These are phyloP conservation scores for Scleropages formosus DNA, from an alignment of 2,797 vertebrate genomes.

Conservation along the genomic window DNA sequence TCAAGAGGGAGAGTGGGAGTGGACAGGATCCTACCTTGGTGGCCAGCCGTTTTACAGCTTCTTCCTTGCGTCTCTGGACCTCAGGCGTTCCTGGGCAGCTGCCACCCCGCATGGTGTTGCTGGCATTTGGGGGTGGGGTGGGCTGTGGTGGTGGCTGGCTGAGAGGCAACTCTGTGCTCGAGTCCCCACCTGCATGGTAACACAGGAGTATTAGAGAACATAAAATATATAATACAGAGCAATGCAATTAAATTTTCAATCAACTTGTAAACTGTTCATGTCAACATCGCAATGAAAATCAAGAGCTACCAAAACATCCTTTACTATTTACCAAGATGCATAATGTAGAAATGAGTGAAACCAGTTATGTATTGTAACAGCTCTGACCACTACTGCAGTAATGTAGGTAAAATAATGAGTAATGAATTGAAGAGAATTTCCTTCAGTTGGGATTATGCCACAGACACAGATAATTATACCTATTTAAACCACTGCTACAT, in stretches of 20 bases:
- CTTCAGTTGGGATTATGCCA: too few species aligned
- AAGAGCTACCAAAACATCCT: too few species aligned
- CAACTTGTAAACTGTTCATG: background rate
- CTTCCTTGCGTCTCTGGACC: slow-evolving; percentile 68
- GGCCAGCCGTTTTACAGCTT: slow-evolving; percentile 83
- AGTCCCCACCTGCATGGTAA: slow-evolving; percentile 66
- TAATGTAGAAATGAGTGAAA: too few species aligned
- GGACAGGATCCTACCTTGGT: slow-evolving; percentile 74
- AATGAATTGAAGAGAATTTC: too few species aligned
- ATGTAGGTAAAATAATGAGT: too few species aligned
- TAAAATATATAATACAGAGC: background rate
- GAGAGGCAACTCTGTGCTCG: slow-evolving; percentile 79
- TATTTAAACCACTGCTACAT: too few species aligned
- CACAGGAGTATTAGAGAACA: slow-evolving; percentile 13
- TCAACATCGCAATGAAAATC: background rate
- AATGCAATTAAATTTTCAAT: background rate
- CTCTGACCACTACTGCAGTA: too few species aligned
- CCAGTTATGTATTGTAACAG: too few species aligned
- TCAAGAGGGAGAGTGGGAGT: background rate
- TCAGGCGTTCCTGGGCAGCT: slow-evolving; percentile 72
- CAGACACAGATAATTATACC: too few species aligned
- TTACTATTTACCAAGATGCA: too few species aligned
- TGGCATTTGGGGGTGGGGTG: slow-evolving; percentile 64
- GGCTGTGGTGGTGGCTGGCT: slow-evolving; percentile 76
- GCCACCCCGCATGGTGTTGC: slow-evolving; percentile 60